phyloP scores from a whole-genome alignment of 2,797 vertebrate genomes.

The Sebastes cheni region DNA sequence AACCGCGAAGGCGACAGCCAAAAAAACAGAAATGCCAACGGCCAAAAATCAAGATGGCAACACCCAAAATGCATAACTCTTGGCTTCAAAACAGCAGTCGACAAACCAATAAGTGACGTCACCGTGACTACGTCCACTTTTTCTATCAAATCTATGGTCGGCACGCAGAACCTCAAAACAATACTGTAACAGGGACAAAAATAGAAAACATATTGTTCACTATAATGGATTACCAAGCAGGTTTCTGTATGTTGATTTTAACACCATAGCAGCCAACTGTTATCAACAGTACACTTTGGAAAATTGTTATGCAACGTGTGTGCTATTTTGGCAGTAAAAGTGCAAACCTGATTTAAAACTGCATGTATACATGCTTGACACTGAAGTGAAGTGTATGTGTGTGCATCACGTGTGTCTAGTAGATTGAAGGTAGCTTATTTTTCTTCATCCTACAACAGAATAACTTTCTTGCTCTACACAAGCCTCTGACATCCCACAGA shows the following conservation, averaged over 20 bases:
- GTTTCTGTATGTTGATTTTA: neutral
- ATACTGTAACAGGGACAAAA: neutral
- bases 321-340: neutral
- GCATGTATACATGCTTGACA: neutral
- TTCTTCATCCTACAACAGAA: neutral
- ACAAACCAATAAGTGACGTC: too few species aligned
- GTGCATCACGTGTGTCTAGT: neutral
- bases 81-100: too few species aligned
- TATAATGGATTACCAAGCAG: neutral
- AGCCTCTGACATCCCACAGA: neutral
- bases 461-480: neutral
- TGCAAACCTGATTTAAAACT: neutral
- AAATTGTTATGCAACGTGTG: neutral
- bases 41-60: too few species aligned
- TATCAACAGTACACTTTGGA: neutral
- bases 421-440: neutral
- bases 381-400: neutral
- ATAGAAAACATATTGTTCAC: neutral
- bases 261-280: neutral
- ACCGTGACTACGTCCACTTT: too few species aligned
- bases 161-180: neutral
- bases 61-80: too few species aligned
- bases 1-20: too few species aligned
- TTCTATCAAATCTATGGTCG: too few species aligned
- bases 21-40: too few species aligned